Evolutionary conservation across 2,888 invertebrate species (phyloP).

Genomic region (Eurytoma adleriae): DNA sequence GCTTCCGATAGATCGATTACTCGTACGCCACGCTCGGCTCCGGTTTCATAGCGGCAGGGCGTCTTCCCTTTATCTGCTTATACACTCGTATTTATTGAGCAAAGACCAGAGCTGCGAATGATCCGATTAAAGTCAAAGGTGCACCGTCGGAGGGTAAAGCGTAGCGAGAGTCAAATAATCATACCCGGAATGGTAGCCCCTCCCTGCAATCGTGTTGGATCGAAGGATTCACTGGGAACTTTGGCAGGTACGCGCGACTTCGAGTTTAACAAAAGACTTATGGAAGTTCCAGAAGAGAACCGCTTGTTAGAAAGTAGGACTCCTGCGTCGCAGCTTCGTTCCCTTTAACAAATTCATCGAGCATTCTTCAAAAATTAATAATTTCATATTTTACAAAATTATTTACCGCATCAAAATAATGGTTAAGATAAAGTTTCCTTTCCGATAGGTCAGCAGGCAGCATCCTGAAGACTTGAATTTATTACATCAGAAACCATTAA

Average conservation of each 20-base stretch:
- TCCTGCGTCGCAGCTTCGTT: too few species aligned
- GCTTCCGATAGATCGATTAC: constrained; percentile 47
- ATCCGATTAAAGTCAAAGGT: constrained; percentile 46
- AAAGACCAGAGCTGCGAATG: constrained; percentile 23
- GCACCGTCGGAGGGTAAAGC: constrained; percentile 1
- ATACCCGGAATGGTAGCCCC: not conserved
- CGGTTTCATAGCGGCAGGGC: not conserved
- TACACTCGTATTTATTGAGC: not conserved
- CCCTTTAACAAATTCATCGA: too few species aligned
- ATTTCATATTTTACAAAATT: too few species aligned
- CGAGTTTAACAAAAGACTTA: constrained; percentile 32
- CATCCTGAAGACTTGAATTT: too few species aligned
- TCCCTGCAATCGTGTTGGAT: too few species aligned
- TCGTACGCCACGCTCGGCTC: constrained; percentile 24
- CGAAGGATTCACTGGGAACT: not conserved
- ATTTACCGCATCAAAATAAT: too few species aligned
- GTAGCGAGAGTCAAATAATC: constrained; percentile 34
- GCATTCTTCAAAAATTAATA: too few species aligned
- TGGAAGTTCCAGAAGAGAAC: constrained; percentile 2
- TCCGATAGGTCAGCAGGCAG: too few species aligned
- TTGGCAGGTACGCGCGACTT: constrained; percentile 11
- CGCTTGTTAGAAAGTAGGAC: not conserved
- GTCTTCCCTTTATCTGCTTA: constrained; percentile 11
- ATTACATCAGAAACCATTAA: too few species aligned
- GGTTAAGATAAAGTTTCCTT: too few species aligned